These are phyloP conservation scores for Ecliptopera silaceata DNA, from an alignment of 2,888 invertebrate genomes.

Conservation along the genomic window DNA sequence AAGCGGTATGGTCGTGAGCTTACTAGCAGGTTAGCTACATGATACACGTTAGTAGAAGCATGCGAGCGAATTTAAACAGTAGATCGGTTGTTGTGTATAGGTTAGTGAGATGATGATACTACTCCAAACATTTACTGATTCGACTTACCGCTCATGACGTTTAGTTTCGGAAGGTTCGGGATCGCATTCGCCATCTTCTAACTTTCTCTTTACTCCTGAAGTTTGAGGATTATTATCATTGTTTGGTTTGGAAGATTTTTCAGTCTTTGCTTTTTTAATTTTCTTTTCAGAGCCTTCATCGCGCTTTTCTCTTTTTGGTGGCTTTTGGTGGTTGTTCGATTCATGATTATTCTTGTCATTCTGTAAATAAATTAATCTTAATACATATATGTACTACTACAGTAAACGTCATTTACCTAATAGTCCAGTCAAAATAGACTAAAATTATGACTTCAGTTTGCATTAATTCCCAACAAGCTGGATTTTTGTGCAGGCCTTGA, in stretches of 20 bases:
- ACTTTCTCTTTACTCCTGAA: slow-evolving; percentile 78
- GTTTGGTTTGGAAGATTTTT: slow-evolving; percentile 58
- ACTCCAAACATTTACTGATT: neutral
- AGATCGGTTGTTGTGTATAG: slow-evolving; percentile 16
- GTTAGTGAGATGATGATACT: slow-evolving; percentile 21
- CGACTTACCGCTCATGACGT: slow-evolving; percentile 75
- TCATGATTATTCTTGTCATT: slow-evolving; percentile 74
- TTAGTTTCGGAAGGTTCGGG: slow-evolving; percentile 75
- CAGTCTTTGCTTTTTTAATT: slow-evolving; percentile 63
- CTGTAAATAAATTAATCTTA: slow-evolving; percentile 45
- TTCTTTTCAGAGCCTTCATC: slow-evolving; percentile 62
- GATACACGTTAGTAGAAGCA: slow-evolving; percentile 44
- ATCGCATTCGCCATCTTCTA: slow-evolving; percentile 82
- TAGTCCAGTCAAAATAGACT: neutral
- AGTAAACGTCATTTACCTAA: neutral
- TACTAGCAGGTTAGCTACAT: slow-evolving; percentile 42
- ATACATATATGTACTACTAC: neutral
- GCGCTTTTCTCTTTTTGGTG: slow-evolving; percentile 63
- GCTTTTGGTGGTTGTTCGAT: slow-evolving; percentile 68
- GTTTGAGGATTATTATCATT: slow-evolving; percentile 66
- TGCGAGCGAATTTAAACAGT: slow-evolving; percentile 33
- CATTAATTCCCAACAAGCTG: too few species aligned
- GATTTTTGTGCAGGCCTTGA: too few species aligned
- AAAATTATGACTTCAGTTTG: too few species aligned
- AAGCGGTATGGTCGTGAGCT: slow-evolving; percentile 75